Evolutionary conservation across 2,113 vertebrate species (phyloP).

Genomic region (Cheilinus undulatus): DNA sequence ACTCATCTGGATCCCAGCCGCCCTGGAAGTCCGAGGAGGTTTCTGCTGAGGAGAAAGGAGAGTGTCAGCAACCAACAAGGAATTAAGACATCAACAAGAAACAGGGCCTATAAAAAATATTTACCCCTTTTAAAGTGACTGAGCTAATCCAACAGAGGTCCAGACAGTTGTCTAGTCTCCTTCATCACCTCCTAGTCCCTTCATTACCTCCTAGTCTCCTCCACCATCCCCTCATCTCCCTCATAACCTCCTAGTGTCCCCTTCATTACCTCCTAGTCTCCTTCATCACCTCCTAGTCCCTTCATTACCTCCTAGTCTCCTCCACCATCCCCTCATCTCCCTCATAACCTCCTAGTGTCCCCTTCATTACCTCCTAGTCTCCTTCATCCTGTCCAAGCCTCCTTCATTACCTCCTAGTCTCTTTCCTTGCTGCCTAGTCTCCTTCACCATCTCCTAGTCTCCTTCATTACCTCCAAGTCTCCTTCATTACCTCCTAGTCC

Average conservation of each 20-base stretch:
- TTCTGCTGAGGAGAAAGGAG: conserved; percentile 21
- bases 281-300: not conserved
- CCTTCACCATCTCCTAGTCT: not conserved
- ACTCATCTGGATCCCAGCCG: conserved; percentile 88
- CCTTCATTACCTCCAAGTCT: not conserved
- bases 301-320: not conserved
- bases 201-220: not conserved
- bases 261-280: too few relatives aligned
- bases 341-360: too few relatives aligned
- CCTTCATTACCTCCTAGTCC: too few relatives aligned
- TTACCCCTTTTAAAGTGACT: too few relatives aligned
- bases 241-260: not conserved
- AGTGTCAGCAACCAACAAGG: conserved; percentile 1
- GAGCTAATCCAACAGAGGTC: too few relatives aligned
- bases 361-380: not conserved
- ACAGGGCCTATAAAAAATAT: too few relatives aligned
- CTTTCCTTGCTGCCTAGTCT: not conserved
- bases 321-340: too few relatives aligned
- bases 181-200: not conserved
- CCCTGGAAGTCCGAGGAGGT: conserved; percentile 77
- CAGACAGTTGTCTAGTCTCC: too few relatives aligned
- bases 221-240: not conserved
- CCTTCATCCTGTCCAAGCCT: too few relatives aligned
- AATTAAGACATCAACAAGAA: too few relatives aligned
- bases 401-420: not conserved